These are phyloP conservation scores for Casuarius casuarius DNA, from an alignment of 2,113 vertebrate species.

Conservation along the genomic window DNA sequence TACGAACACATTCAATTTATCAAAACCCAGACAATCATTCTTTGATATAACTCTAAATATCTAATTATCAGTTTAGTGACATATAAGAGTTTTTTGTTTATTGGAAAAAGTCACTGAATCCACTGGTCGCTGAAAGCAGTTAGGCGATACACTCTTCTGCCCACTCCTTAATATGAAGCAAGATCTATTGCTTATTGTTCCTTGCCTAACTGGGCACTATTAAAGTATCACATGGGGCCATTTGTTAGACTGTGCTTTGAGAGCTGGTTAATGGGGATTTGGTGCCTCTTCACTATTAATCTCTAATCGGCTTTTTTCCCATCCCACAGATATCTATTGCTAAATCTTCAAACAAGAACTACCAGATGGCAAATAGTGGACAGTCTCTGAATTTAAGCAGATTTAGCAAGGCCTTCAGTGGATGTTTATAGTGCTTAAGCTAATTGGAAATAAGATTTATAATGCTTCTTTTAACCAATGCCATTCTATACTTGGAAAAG, in stretches of 20 bases:
- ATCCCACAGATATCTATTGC: conserved; percentile 55
- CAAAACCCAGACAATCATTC: background rate
- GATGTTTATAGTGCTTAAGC: conserved; percentile 54
- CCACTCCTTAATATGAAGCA: background rate
- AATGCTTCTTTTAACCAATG: conserved; percentile 42
- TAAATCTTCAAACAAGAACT: conserved; percentile 56
- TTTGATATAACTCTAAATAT: background rate
- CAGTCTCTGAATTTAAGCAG: conserved; percentile 54
- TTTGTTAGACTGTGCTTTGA: conserved; percentile 36
- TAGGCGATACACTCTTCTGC: background rate
- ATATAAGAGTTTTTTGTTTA: background rate
- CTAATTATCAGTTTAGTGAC: background rate
- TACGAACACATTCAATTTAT: background rate
- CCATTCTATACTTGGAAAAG: conserved; percentile 24
- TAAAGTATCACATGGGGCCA: background rate
- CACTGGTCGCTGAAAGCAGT: background rate
- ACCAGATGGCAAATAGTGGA: conserved; percentile 21
- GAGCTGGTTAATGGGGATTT: conserved; percentile 37
- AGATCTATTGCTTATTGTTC: background rate
- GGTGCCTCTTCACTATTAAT: conserved; percentile 21
- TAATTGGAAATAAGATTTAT: conserved; percentile 69
- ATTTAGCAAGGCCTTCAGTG: conserved; percentile 44
- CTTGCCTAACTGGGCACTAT: background rate
- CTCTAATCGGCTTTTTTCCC: conserved; percentile 55
- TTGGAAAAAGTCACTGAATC: background rate